Evolutionary conservation across 2,113 vertebrate species (phyloP).

Genomic region (Platysteira castanea): DNA sequence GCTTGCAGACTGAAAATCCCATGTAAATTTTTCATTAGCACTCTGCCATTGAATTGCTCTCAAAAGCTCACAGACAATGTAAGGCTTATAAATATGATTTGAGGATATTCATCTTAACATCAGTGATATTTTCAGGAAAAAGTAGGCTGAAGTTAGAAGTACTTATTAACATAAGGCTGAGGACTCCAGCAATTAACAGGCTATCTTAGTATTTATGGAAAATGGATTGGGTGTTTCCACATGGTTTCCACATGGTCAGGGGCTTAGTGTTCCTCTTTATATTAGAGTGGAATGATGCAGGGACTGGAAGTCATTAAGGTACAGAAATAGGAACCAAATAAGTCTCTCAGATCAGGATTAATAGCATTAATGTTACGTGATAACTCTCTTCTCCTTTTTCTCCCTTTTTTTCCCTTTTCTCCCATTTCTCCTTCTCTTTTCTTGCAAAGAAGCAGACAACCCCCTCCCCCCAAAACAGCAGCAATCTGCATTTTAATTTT

Average conservation of each 20-base stretch:
- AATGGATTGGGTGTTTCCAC: not conserved
- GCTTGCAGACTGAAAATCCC: not conserved
- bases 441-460: not conserved
- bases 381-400: not conserved
- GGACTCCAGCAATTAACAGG: not conserved
- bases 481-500: not conserved
- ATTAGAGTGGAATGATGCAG: not conserved
- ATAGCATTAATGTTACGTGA: not conserved
- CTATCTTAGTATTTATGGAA: not conserved
- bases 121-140: conserved; percentile 20
- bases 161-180: not conserved
- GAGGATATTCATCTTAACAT: not conserved
- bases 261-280: not conserved
- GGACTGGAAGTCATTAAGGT: not conserved
- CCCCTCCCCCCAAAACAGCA: not conserved
- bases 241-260: not conserved
- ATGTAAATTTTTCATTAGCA: not conserved
- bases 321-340: not conserved
- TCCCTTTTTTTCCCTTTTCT: not conserved
- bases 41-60: not conserved
- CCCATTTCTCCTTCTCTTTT: not conserved
- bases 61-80: not conserved
- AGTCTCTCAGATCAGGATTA: not conserved
- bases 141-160: not conserved
- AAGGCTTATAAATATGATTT: conserved; percentile 1